These are phyloP conservation scores for Trigoniulus corallinus DNA, from an alignment of 1,140 invertebrate species.

Conservation along the genomic window DNA sequence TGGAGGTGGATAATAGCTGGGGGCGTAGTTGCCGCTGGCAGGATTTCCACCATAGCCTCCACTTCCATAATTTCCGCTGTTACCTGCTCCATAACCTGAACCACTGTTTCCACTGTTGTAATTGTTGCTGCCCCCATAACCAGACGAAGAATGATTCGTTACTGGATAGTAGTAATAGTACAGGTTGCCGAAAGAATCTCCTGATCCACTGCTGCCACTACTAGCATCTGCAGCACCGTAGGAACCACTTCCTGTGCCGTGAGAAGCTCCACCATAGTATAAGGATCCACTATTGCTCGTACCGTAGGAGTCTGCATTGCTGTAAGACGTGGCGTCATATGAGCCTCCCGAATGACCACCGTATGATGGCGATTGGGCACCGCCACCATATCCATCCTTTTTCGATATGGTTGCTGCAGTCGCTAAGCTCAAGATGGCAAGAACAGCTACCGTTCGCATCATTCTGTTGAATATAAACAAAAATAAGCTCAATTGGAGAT, in stretches of 20 bases:
- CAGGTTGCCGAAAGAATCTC: constrained; percentile 1
- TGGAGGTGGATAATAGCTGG: not conserved
- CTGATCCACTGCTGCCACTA: not conserved
- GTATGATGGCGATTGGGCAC: not conserved
- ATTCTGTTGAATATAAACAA: not conserved
- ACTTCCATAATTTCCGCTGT: not conserved
- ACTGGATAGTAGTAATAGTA: constrained; percentile 9
- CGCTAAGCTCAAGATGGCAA: not conserved
- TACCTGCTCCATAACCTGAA: not conserved
- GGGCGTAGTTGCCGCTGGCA: not conserved
- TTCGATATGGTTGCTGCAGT: not conserved
- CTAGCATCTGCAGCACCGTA: not conserved
- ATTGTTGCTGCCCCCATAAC: not conserved
- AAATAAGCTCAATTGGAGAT: too few species aligned
- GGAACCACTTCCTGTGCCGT: not conserved
- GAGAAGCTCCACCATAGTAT: not conserved
- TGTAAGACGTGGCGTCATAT: not conserved
- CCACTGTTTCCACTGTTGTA: not conserved
- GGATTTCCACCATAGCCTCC: not conserved
- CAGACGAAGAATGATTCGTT: not conserved
- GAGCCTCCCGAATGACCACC: not conserved
- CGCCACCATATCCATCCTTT: not conserved
- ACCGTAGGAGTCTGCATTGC: not conserved
- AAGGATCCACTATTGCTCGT: not conserved
- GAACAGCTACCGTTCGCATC: not conserved